phyloP scores from a whole-genome alignment of 2,888 invertebrate species.

The Drosophila antonietae region DNA sequence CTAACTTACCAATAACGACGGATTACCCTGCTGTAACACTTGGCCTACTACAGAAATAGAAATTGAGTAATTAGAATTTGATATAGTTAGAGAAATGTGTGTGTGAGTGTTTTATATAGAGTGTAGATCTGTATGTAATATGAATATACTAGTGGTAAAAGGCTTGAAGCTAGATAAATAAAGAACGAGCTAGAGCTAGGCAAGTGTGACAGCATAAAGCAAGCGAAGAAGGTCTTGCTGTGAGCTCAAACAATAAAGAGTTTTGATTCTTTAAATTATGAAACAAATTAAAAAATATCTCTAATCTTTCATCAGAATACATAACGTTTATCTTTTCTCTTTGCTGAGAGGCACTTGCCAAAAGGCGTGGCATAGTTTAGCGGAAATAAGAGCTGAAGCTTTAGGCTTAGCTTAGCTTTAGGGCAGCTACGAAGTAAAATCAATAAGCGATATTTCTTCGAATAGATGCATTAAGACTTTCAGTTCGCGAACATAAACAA shows the following conservation, averaged over 20 bases:
- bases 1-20: slow-evolving; percentile 17
- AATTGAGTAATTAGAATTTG: slow-evolving; percentile 5
- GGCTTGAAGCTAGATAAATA: background rate
- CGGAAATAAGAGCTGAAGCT: background rate
- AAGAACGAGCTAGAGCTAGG: background rate
- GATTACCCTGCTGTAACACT: slow-evolving; percentile 10
- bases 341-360: background rate
- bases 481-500: background rate
- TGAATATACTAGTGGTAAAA: background rate
- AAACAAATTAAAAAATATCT: background rate
- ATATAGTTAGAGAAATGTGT: background rate
- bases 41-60: slow-evolving; percentile 1
- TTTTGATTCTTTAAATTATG: no score
- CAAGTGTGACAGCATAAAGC: background rate
- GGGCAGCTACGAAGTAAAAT: slow-evolving; percentile 1
- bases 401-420: background rate
- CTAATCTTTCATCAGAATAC: background rate
- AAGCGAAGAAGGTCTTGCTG: background rate
- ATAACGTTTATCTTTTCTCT: no score
- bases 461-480: background rate
- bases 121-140: background rate
- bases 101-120: background rate
- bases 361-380: no score
- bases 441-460: slow-evolving; percentile 2
- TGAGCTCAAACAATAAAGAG: background rate